These are phyloP conservation scores for Crambe crambe DNA, from an alignment of 37 sponge, comb jelly and placozoan genomes.

Conservation along the genomic window DNA sequence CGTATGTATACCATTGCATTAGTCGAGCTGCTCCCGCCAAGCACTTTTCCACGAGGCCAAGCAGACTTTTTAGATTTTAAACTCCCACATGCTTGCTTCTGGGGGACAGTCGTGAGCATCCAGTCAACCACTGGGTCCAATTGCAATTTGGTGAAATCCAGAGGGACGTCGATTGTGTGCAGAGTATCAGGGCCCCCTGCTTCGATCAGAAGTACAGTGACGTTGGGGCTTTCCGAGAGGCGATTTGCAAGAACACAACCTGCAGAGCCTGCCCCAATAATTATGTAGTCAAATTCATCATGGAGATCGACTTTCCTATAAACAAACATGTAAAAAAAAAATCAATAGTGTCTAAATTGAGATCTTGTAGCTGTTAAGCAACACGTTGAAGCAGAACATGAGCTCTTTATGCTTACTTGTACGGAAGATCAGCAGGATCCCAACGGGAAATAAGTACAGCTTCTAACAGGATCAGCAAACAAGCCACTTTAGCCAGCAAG, in stretches of 20 bases:
- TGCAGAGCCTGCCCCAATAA: slow-evolving; percentile 86
- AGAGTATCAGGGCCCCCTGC: slow-evolving; percentile 67
- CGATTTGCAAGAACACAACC: slow-evolving; percentile 90
- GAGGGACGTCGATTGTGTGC: slow-evolving; percentile 41
- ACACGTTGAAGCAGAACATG: too few relatives aligned
- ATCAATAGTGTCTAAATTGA: too few relatives aligned
- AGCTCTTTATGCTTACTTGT: too few relatives aligned
- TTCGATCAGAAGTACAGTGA: slow-evolving; percentile 80
- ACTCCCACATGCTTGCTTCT: slow-evolving; percentile 41
- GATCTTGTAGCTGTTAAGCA: too few relatives aligned
- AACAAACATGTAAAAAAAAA: too few relatives aligned
- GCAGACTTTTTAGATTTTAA: slow-evolving; percentile 12
- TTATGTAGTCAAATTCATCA: slow-evolving; percentile 74
- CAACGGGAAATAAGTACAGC: slow-evolving; percentile 2
- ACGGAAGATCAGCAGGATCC: not conserved
- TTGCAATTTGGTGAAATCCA: slow-evolving; percentile 28
- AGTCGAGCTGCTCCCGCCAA: slow-evolving; percentile 83
- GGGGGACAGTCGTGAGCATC: slow-evolving; percentile 70
- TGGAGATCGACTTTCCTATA: not conserved
- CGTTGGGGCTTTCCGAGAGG: slow-evolving; percentile 71
- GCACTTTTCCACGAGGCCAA: slow-evolving; percentile 78
- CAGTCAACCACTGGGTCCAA: slow-evolving; percentile 57
- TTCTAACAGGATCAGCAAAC: not conserved
- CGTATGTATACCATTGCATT: slow-evolving; percentile 84
- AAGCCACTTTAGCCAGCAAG: too few relatives aligned